phyloP scores from a whole-genome alignment of 1,140 invertebrate species.

The Agrypnia vestita region DNA sequence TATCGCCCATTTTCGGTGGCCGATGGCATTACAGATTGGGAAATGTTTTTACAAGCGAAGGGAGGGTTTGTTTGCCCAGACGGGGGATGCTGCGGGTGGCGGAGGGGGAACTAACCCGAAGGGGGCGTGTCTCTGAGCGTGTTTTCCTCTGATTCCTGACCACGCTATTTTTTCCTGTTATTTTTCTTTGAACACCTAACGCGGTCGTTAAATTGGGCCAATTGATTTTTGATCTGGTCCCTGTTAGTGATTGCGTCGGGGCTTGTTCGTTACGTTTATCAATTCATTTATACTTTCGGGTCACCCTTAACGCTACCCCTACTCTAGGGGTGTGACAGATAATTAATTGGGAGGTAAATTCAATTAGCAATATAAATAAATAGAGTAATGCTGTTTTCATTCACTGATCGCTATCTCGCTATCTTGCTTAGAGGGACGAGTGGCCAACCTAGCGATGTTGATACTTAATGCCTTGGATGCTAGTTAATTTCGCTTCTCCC shows the following conservation, averaged over 20 bases:
- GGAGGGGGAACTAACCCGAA: background rate
- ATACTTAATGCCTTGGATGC: no score
- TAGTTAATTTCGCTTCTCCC: no score
- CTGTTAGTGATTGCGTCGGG: background rate
- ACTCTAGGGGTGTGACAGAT: background rate
- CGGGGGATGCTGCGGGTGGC: background rate
- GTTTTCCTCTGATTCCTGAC: background rate
- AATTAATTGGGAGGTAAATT: no score
- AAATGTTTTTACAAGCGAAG: background rate
- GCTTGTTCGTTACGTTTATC: background rate
- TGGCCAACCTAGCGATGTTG: no score
- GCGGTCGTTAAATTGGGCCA: background rate
- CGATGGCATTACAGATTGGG: background rate
- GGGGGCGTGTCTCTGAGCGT: background rate
- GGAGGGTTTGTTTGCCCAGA: background rate
- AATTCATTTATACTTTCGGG: background rate
- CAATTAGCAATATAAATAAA: no score
- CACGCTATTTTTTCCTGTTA: background rate
- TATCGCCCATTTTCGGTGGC: background rate
- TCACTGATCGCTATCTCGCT: no score
- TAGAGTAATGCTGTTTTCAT: no score
- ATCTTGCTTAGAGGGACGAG: no score
- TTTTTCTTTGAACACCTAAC: background rate
- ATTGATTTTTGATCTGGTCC: constrained; percentile 2
- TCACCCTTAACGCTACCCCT: background rate